A percentile compares a stretch with the other conserved stretches of the same genome.
Evolutionary conservation across 2,797 vertebrate species (phyloP).

Genomic region (Oceanodroma leucorhoa): DNA sequence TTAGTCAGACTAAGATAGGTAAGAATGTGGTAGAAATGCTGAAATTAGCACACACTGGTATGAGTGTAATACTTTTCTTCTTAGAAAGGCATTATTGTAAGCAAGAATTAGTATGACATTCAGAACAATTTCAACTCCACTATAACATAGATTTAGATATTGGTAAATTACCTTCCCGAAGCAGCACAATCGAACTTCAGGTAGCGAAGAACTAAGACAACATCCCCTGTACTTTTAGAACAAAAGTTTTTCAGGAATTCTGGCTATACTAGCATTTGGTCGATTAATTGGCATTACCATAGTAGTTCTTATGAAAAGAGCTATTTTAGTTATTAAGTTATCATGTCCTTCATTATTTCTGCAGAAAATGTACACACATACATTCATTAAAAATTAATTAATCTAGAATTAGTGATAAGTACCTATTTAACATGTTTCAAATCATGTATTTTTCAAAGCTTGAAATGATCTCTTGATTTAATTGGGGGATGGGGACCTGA

Average conservation of each 20-base stretch:
- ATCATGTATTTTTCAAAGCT: neutral
- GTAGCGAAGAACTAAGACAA: neutral
- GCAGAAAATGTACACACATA: neutral
- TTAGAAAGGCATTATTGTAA: neutral
- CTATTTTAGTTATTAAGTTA: neutral
- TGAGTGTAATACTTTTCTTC: neutral
- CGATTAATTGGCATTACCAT: neutral
- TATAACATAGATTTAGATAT: neutral
- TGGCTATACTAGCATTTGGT: neutral
- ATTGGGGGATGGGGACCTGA: accelerated
- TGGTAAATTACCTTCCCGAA: neutral
- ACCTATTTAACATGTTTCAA: neutral
- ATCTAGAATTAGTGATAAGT: neutral
- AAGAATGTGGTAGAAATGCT: neutral
- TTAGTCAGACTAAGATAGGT: neutral
- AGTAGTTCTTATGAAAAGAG: neutral
- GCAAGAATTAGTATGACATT: neutral
- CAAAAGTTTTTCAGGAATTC: conserved; percentile 24
- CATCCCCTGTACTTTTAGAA: neutral
- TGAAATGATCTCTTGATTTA: neutral
- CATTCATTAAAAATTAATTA: neutral
- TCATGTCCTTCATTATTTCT: conserved; percentile 13
- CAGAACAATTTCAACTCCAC: neutral
- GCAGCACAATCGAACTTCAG: conserved; percentile 28
- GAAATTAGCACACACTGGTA: neutral